Base-by-base conservation (phyloP, 2,797 vertebrate genomes). In the Halcyon badia region DNA sequence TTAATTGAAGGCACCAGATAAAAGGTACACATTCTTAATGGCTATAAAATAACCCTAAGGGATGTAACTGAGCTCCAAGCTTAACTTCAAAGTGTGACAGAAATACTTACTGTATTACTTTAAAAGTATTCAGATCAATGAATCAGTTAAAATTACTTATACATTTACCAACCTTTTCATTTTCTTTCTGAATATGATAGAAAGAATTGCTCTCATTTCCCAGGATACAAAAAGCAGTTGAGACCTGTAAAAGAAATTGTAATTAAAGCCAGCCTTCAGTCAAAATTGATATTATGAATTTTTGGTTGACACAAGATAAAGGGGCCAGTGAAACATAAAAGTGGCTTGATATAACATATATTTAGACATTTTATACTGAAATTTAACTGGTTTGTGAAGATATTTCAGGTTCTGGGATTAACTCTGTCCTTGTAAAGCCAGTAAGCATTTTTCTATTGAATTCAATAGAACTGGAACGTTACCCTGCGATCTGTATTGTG, bases 1-100 rank as follows among this genome's bases (percentile, higher is more conserved):
- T 98, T 98, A 98, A 98, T 98, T 97, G 98, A 97, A 98, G 97
- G 98, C 96, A 97, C 94, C 92, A 98, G 98, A 98, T 98, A 98
- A 98, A 98, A 98, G 98, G 98, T 97, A 97, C 97, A 97, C 92
- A 96, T 95, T 95, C 97, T 97, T 98, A 98, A 98, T 98, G 97
- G 98, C 97, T 98, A 94, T 97, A 98, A 97, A 98, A 97, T 96
- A 81, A 97, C 98, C 98, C 96, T 82, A 90, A 95, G 97, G 98
- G 98, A 96, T 97, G 95, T 94, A 95, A 95, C 88, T 70, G 93
- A 97, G 95, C 91, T 77, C 73, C 71, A 76, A 96, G 97, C 95
- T 92, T 83, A 87, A 98, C 98, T 98, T 98, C 98, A 98, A 98
- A 98, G 98, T 96, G 92, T 93, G 89, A 96, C 97, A 95, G 97